Evolutionary conservation across 2,888 invertebrate genomes (phyloP).

Genomic region (Spodoptera picta): DNA sequence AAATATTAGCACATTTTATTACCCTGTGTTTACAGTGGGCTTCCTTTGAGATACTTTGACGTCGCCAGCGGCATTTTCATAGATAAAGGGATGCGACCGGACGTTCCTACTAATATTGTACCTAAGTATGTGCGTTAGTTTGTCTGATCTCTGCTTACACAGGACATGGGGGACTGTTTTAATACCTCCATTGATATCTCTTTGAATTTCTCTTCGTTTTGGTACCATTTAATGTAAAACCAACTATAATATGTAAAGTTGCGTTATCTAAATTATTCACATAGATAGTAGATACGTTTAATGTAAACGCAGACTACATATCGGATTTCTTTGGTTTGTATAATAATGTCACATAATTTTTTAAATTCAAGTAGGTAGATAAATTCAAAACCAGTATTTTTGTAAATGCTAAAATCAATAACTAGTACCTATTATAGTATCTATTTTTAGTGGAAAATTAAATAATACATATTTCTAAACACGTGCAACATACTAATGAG

Average conservation of each 20-base stretch:
- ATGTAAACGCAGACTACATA: no score
- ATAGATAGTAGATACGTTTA: no score
- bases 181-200: slow-evolving; percentile 35
- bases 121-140: slow-evolving; percentile 47
- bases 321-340: no score
- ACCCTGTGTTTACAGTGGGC: slow-evolving; percentile 73
- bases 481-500: slow-evolving; percentile 3
- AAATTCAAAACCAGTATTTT: no score
- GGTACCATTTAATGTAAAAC: slow-evolving; percentile 9
- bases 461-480: neutral
- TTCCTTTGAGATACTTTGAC: slow-evolving; percentile 75
- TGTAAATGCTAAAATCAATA: no score
- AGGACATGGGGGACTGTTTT: slow-evolving; percentile 42
- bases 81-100: slow-evolving; percentile 68
- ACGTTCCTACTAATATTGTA: slow-evolving; percentile 50
- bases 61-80: slow-evolving; percentile 67
- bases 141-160: slow-evolving; percentile 61
- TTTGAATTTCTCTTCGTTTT: slow-evolving; percentile 15
- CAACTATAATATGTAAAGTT: no score
- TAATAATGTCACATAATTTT: no score
- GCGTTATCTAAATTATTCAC: no score
- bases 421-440: no score
- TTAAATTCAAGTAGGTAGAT: no score
- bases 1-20: slow-evolving; percentile 84
- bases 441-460: no score